phyloP scores from a whole-genome alignment of 2,113 vertebrate genomes.

The Chinchilla lanigera region DNA sequence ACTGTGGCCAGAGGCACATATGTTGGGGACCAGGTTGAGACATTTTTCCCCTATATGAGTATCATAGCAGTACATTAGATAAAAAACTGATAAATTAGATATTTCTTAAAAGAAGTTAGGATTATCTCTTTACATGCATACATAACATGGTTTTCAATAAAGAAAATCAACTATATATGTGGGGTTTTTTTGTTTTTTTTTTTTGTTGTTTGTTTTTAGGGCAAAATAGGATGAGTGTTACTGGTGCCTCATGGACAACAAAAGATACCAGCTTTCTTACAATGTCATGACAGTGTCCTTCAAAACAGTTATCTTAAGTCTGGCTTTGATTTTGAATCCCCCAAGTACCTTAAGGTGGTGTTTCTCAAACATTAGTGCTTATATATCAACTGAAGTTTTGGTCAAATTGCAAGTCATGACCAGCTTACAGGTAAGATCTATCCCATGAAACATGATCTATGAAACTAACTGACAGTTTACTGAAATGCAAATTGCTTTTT shows the following conservation, averaged over 20 bases:
- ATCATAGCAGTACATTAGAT: not conserved
- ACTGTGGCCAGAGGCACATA: not conserved
- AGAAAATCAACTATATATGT: not conserved
- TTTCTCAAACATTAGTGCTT: not conserved
- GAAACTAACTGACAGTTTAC: not conserved
- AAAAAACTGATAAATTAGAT: not conserved
- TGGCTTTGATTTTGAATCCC: not conserved
- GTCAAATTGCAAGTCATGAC: not conserved
- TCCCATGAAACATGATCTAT: not conserved
- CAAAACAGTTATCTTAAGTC: not conserved
- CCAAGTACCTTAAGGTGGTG: not conserved
- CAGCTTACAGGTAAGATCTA: not conserved
- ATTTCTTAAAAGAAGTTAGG: not conserved
- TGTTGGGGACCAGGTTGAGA: not conserved
- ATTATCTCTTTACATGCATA: not conserved
- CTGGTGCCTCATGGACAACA: not conserved
- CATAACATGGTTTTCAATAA: not conserved
- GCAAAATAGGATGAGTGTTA: not conserved
- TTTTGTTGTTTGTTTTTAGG: not conserved
- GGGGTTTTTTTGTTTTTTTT: not conserved
- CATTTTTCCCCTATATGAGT: not conserved
- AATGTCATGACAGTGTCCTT: not conserved
- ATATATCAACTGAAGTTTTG: not conserved
- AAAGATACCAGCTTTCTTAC: not conserved
- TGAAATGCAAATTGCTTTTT: not conserved